Conservation (phyloP, 2,888 invertebrate genomes). For the Lepetodrilus schrolli region DNA sequence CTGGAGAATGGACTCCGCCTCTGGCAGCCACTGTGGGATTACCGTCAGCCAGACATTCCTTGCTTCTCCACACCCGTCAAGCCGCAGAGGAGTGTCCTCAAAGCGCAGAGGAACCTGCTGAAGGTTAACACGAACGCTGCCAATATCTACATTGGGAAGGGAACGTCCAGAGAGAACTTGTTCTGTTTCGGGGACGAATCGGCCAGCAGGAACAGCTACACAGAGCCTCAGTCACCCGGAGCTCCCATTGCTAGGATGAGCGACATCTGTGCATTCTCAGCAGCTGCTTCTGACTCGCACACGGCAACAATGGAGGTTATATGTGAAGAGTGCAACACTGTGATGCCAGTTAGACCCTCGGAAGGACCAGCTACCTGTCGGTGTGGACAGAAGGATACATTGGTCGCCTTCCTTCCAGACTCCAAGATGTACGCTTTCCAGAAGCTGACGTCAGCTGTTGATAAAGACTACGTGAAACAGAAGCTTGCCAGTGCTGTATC, state of each 20-base stretch:
- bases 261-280: conserved; percentile 68
- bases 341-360: conserved; percentile 67
- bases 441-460: conserved; percentile 79
- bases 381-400: conserved; percentile 66
- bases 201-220: conserved; percentile 29
- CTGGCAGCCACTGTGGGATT: conserved; percentile 97
- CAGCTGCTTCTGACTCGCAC: conserved; percentile 57
- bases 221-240: conserved; percentile 51
- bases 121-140: conserved; percentile 74
- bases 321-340: conserved; percentile 72
- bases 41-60: conserved; percentile 92
- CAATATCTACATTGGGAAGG: conserved; percentile 75
- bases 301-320: conserved; percentile 70
- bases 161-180: conserved; percentile 71
- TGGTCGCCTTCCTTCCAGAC: conserved; percentile 58
- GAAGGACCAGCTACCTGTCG: conserved; percentile 55
- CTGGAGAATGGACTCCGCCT: conserved; percentile 88
- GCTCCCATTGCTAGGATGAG: conserved; percentile 76
- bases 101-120: conserved; percentile 67
- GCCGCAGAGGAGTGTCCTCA: conserved; percentile 78
- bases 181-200: conserved; percentile 42
- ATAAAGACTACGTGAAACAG: conserved; percentile 86
- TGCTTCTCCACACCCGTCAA: conserved; percentile 96
- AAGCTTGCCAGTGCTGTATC: conserved; percentile 72
- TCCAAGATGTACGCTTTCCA: conserved; percentile 52